Conservation (phyloP, 2,113 vertebrate genomes). For the Rhynchomys soricoides region DNA sequence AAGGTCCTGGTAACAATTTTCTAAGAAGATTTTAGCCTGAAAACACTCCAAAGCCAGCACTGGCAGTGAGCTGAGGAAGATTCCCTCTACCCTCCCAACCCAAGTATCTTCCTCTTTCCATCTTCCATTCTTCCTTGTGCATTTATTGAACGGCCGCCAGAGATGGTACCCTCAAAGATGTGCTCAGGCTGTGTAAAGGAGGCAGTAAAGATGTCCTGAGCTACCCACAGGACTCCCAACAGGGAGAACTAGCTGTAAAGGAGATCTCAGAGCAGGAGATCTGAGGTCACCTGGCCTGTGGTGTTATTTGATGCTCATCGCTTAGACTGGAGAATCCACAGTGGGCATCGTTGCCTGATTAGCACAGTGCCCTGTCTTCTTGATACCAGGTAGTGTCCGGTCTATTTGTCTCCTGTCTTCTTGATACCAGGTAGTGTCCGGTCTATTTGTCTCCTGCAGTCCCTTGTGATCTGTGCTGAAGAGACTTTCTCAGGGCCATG, state of each 20-base stretch:
- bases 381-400: neutral
- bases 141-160: neutral
- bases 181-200: neutral
- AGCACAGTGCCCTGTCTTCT: neutral
- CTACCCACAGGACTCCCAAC: rapidly evolving
- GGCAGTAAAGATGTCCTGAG: neutral
- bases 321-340: neutral
- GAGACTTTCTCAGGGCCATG: neutral
- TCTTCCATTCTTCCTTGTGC: neutral
- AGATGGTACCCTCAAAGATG: neutral
- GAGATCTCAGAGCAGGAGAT: rapidly evolving
- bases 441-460: neutral
- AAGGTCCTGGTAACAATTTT: neutral
- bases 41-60: rapidly evolving
- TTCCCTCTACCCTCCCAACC: rapidly evolving
- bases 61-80: neutral
- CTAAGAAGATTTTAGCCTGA: neutral
- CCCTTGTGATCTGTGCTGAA: neutral
- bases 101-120: neutral
- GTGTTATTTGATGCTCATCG: neutral
- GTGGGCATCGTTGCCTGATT: neutral
- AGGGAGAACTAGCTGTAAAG: neutral
- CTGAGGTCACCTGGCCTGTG: neutral
- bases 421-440: neutral
- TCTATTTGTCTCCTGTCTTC: neutral